Percentiles rank a stretch among this genome's conserved stretches.
phyloP scores from a whole-genome alignment of 2,113 vertebrate species.

The Rallus limicola region DNA sequence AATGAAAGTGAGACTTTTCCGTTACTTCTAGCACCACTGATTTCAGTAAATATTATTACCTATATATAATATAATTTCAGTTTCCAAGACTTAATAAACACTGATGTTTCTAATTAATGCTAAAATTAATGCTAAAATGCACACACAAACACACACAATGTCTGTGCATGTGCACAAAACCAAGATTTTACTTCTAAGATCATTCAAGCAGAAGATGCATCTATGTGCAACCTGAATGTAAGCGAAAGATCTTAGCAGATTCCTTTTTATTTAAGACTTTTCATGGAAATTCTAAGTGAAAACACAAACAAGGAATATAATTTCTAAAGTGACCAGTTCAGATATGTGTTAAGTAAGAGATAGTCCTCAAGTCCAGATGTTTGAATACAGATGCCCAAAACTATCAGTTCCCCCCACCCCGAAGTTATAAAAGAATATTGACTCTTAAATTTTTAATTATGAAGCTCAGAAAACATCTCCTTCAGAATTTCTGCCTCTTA shows the following conservation, averaged over 20 bases:
- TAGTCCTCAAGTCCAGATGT: background rate
- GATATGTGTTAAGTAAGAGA: background rate
- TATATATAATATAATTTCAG: accelerated
- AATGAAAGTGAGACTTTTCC: background rate
- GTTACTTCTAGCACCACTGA: background rate
- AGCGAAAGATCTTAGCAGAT: background rate
- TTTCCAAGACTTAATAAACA: background rate
- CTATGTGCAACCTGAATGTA: background rate
- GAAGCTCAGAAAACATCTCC: background rate
- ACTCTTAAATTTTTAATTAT: background rate
- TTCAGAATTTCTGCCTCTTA: background rate
- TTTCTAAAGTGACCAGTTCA: background rate
- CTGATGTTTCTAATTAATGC: background rate
- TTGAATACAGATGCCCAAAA: background rate
- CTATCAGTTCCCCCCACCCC: background rate
- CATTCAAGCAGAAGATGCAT: background rate
- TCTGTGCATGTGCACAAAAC: background rate
- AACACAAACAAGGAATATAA: background rate
- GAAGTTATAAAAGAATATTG: background rate
- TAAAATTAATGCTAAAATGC: background rate
- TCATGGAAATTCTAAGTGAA: background rate
- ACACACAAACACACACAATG: background rate
- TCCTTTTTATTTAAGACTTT: background rate
- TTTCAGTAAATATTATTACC: background rate
- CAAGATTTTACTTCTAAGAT: background rate